Conservation (phyloP, 2,797 vertebrate species). For the Pangasius sanitwongsei region DNA sequence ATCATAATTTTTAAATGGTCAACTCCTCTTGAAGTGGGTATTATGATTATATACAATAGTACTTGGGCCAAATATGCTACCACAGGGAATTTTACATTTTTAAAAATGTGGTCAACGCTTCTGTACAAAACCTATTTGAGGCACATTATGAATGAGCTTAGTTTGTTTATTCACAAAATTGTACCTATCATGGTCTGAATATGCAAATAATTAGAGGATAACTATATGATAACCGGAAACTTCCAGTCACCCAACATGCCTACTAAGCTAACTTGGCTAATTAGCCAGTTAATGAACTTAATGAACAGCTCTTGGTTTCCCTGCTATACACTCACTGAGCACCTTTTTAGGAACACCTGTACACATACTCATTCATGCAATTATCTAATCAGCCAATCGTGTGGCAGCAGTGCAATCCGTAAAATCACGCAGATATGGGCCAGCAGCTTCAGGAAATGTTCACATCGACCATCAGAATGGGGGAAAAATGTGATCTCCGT, state of each 20-base stretch:
- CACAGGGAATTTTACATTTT: not conserved
- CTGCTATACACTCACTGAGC: no score
- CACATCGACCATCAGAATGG: no score
- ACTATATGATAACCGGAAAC: not conserved
- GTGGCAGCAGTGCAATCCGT: no score
- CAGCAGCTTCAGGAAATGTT: no score
- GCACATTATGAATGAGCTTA: not conserved
- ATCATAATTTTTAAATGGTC: not conserved
- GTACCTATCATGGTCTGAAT: no score
- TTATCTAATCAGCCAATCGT: no score
- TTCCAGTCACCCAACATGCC: not conserved
- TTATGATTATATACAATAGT: not conserved
- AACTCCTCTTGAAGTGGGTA: not conserved
- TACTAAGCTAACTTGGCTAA: not conserved
- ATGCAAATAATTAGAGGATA: not conserved
- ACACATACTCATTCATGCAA: no score
- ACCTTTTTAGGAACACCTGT: no score
- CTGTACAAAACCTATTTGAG: not conserved
- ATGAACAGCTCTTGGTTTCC: not conserved
- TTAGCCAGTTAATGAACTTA: not conserved
- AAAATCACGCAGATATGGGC: no score
- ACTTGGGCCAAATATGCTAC: not conserved
- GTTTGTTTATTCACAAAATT: not conserved
- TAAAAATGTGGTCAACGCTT: not conserved
- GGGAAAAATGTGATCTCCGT: no score